Evolutionary conservation across 1,140 invertebrate genomes (phyloP), one percentile per base, ranked within the genome.

Genomic region (Capitella teleta): DNA sequence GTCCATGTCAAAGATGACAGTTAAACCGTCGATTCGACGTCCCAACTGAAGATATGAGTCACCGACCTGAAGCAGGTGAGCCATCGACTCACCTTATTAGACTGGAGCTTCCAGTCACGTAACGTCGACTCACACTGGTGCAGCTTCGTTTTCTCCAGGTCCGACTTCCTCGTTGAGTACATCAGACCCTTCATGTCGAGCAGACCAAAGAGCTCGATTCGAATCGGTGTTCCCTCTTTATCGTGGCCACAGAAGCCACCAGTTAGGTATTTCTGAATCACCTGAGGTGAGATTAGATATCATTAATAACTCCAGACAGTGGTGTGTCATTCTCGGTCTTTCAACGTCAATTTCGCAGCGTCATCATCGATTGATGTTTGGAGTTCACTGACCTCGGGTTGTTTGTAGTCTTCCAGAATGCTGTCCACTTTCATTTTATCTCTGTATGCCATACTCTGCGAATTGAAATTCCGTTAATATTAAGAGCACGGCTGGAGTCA

Each of bases 1-100:
- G 28, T 87, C 84, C 80, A 92, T 80, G 62, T 92, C 89, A 59
- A 91, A 86, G 53, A 92, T 78, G 2, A 85, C 81, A 2, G 87
- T 66, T 71, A 89, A 66, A 6, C 75, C 67, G 14, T 68, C 66
- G 6, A 69, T 61, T 6, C 51, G 56, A 14, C 47, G 58, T 14
- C 59, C 63, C 5, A 87, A 59, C 76, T 88, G 71, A 44, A 47
- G 32, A 18, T 18, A 6, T n/a, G 18, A 47, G 4, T 18, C 23
- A 26, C n/a, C 21, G 21, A 45, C 1, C 10, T 34, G 16, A 34
- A 34, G 16, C 32, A 12, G 32, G 10, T 16, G 10, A 10, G 32
- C 10, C 16, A 10, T 16, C 10, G 19, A 18, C 37, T 25, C 36
- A 68, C 63, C 57, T 63, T 64, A 43, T 60, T 41, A 8, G 53